These are phyloP conservation scores for Rhyzopertha dominica DNA, from an alignment of 1,140 invertebrate genomes.

Conservation along the genomic window DNA sequence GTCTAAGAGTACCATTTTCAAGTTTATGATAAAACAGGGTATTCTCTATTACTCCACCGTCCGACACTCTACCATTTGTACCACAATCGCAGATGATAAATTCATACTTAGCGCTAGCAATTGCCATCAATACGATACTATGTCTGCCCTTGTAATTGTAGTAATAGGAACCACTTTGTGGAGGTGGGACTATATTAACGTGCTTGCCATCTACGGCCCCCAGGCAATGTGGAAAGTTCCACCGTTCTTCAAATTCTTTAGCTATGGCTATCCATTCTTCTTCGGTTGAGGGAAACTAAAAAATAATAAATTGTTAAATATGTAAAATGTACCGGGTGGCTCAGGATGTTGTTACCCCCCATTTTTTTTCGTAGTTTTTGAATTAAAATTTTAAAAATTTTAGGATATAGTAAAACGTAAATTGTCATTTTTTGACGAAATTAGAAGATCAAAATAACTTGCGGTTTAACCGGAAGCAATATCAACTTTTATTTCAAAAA, in stretches of 20 bases:
- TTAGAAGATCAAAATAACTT: too few relatives aligned
- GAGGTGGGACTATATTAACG: conserved; percentile 34
- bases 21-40: conserved; percentile 24
- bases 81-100: conserved; percentile 42
- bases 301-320: not conserved
- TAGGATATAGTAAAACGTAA: too few relatives aligned
- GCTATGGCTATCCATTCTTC: conserved; percentile 32
- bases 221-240: conserved; percentile 38
- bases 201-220: conserved; percentile 42
- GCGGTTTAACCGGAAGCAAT: too few relatives aligned
- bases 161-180: conserved; percentile 30
- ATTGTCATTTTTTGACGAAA: too few relatives aligned
- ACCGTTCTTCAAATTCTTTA: conserved; percentile 26
- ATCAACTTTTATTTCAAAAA: too few relatives aligned
- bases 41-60: conserved; percentile 38
- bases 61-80: conserved; percentile 37
- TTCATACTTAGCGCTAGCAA: conserved; percentile 38
- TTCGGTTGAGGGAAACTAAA: conserved; percentile 18
- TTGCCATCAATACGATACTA: conserved; percentile 41
- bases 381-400: too few relatives aligned
- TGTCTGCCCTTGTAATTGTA: conserved; percentile 45
- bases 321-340: too few relatives aligned
- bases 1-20: conserved; percentile 7
- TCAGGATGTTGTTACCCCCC: too few relatives aligned
- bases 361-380: too few relatives aligned